These are phyloP conservation scores for Tenthredo mesomela DNA, from an alignment of 2,888 invertebrate genomes.

Conservation along the genomic window DNA sequence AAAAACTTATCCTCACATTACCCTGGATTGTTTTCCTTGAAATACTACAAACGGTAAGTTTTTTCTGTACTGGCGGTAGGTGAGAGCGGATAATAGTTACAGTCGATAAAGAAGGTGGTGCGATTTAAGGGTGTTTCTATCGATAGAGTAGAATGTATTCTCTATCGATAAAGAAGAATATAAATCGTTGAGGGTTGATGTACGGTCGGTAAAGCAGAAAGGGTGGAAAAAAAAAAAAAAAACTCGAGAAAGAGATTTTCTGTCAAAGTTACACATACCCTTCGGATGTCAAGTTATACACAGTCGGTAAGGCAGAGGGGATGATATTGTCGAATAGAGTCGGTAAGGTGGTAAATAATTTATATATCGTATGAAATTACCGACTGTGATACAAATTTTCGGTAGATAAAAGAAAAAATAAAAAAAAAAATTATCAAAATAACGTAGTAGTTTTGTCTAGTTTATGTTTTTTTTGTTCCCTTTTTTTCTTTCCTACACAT, in stretches of 20 bases:
- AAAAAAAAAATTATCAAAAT: neutral
- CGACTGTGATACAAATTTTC: neutral
- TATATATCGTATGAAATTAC: neutral
- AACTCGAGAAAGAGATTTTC: neutral
- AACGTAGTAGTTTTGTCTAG: neutral
- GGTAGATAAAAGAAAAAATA: neutral
- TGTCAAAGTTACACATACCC: neutral
- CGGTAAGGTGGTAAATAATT: neutral
- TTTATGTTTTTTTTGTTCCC: neutral
- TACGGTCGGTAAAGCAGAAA: conserved; percentile 53
- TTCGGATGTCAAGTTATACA: conserved; percentile 2
- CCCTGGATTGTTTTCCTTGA: neutral
- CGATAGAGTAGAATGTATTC: neutral
- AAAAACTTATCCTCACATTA: neutral
- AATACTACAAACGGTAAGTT: neutral
- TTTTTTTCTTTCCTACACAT: neutral
- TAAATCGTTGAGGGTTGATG: neutral
- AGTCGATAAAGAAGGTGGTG: neutral
- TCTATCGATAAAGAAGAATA: neutral
- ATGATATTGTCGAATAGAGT: neutral
- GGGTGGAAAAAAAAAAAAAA: no score
- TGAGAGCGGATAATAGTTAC: neutral
- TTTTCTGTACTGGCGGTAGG: neutral
- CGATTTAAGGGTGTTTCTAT: neutral
- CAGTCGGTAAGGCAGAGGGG: conserved; percentile 35